Evolutionary conservation across 2,113 vertebrate genomes (phyloP).

Genomic region (Gallinago jamesoni): DNA sequence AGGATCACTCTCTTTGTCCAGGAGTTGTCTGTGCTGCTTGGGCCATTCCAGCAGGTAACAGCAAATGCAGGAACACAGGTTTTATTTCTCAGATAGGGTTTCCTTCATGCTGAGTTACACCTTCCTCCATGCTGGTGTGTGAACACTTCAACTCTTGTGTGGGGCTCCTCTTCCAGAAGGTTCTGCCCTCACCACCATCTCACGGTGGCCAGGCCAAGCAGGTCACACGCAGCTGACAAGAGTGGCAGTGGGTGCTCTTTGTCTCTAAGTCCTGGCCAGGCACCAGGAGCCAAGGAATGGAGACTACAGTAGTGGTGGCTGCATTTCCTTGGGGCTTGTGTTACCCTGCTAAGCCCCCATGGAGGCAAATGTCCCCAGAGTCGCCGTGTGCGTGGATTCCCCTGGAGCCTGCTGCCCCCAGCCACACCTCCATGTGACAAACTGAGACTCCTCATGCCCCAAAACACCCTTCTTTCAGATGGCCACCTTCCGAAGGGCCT

Average conservation of each 20-base stretch:
- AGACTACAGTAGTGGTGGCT: accelerated
- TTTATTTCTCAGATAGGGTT: not conserved
- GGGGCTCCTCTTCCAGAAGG: not conserved
- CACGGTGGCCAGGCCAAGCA: accelerated
- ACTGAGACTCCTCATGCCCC: not conserved
- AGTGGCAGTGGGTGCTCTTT: accelerated
- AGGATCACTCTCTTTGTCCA: accelerated
- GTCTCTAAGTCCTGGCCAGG: not conserved
- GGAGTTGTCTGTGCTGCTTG: not conserved
- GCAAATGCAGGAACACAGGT: not conserved
- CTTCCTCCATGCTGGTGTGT: accelerated
- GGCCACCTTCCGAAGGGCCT: not conserved
- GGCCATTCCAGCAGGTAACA: not conserved
- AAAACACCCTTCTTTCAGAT: not conserved
- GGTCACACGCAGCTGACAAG: not conserved
- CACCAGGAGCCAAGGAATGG: not conserved
- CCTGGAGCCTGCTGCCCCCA: not conserved
- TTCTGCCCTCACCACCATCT: not conserved
- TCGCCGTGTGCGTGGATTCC: not conserved
- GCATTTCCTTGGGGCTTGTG: not conserved
- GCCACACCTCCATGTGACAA: not conserved
- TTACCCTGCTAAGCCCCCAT: not conserved
- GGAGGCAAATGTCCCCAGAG: not conserved
- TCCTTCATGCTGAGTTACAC: not conserved
- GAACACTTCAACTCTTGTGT: not conserved